These are phyloP conservation scores for Tetrapedia diversipes DNA, from an alignment of 2,888 invertebrate genomes.

Conservation along the genomic window DNA sequence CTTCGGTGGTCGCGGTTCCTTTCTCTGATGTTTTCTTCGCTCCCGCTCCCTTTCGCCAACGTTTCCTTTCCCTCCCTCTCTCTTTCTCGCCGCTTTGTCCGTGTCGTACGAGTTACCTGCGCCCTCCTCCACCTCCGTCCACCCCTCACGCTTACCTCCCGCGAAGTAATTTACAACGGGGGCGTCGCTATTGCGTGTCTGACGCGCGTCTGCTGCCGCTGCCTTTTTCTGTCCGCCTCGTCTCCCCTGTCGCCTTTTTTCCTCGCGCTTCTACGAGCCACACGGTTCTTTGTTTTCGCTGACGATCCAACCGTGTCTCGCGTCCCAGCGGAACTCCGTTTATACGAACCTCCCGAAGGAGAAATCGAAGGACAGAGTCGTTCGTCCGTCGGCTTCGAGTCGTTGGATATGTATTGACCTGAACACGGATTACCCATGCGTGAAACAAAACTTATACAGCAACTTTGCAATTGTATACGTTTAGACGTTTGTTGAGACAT, in stretches of 20 bases:
- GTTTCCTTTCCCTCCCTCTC: conserved; percentile 7
- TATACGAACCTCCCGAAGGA: too few relatives aligned
- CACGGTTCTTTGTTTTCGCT: conserved; percentile 11
- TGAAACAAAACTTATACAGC: too few relatives aligned
- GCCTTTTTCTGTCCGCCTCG: too few relatives aligned
- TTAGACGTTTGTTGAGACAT: too few relatives aligned
- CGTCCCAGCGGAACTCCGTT: too few relatives aligned
- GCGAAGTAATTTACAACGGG: conserved; percentile 75
- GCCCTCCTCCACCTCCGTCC: too few relatives aligned
- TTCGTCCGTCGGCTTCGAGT: too few relatives aligned
- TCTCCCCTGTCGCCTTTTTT: neutral
- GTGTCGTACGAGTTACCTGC: conserved; percentile 58
- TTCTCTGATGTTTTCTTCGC: conserved; percentile 28
- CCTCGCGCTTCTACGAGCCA: neutral
- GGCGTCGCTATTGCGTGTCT: conserved; percentile 74
- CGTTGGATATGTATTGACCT: too few relatives aligned
- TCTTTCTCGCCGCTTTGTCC: conserved; percentile 51
- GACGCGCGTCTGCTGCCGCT: conserved; percentile 56
- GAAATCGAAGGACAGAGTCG: too few relatives aligned
- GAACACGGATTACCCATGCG: too few relatives aligned
- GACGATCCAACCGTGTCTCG: conserved; percentile 11
- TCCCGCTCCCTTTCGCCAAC: conserved; percentile 4
- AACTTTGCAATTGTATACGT: too few relatives aligned
- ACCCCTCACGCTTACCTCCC: conserved; percentile 60
- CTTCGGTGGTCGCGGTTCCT: conserved; percentile 47